Evolutionary conservation across 2,797 vertebrate species (phyloP), one percentile per base, ranked within the genome.

Genomic region (Stomatorhinus walkeri): DNA sequence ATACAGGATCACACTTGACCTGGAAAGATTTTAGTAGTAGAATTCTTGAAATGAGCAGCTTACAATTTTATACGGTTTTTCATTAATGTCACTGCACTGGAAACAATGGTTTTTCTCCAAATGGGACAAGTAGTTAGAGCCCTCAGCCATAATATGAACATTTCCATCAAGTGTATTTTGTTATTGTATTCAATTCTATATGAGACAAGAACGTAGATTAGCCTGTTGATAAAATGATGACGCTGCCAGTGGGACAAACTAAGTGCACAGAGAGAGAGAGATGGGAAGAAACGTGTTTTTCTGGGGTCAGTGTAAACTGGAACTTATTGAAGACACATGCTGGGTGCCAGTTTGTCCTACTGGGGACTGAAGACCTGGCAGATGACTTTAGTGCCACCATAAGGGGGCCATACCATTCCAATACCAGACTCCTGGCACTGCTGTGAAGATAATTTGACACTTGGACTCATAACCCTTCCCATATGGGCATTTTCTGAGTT

Each of bases 401-500:
- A 24, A 54, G 85, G 52, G 85, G 14, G 59, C 85, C 51, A 36
- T 54, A n/a, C 14, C 28, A 87, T 87, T 56, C 52, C 85, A 32
- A 40, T 56, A 32, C 7, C 85, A 36, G 49, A 24, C 52, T 59
- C 85, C 36, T 54, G 52, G 28, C 85, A 54, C 52, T 87, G 49
- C 61, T 24, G 56, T 51, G 61, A 76, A 68, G 61, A 76, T 61
- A 56, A 87, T 79, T 68, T 59, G 89, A 87, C 85, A 56, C 85
- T 84, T 89, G 88, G 84, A 89, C 59, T 49, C 24, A 14, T 46
- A 12, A 86, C 46, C 28, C 49, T 51, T 72, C 49, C 88, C 88
- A 76, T 89, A 52, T 76, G 84, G 88, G 43, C 84, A 72, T 61
- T 89, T 52, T 79, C 87, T 49, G 46, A 81, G 51, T 59, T 79